These are phyloP conservation scores for Paramisgurnus dabryanus DNA, from an alignment of 2,113 vertebrate genomes.

Conservation along the genomic window DNA sequence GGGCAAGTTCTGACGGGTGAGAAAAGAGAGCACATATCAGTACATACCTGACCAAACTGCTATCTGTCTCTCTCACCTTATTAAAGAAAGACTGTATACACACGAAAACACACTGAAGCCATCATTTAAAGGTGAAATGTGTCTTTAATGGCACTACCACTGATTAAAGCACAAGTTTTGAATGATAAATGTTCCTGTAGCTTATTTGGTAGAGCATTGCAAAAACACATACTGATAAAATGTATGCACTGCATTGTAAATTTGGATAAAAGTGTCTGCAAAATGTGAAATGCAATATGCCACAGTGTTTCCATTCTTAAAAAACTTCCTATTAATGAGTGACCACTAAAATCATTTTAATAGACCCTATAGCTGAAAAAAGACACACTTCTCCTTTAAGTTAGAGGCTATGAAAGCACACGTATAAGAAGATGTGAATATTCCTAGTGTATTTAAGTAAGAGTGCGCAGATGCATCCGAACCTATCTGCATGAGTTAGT, in stretches of 20 bases:
- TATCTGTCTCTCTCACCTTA: constrained; percentile 24
- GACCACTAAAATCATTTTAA: no score
- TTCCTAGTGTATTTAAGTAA: neutral
- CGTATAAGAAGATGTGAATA: neutral
- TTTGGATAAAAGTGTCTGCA: no score
- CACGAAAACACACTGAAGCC: constrained; percentile 7
- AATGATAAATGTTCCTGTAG: no score
- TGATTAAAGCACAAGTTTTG: no score
- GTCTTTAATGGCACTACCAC: no score
- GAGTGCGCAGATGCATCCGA: neutral
- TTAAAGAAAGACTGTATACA: constrained; percentile 29
- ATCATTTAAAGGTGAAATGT: constrained; percentile 1
- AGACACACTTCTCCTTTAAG: constrained; percentile 25
- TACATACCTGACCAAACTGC: constrained; percentile 45
- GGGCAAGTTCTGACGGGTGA: constrained; percentile 73
- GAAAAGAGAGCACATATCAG: constrained; percentile 70
- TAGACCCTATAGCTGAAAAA: neutral
- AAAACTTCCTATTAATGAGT: no score
- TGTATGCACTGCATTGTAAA: no score
- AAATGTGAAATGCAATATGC: no score
- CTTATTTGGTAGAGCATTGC: no score
- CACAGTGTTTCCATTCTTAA: no score
- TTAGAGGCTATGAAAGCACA: neutral
- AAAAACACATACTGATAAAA: no score
- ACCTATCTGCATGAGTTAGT: constrained; percentile 10